Evolutionary conservation across 2,113 vertebrate species (phyloP).

Genomic region (Parus major): DNA sequence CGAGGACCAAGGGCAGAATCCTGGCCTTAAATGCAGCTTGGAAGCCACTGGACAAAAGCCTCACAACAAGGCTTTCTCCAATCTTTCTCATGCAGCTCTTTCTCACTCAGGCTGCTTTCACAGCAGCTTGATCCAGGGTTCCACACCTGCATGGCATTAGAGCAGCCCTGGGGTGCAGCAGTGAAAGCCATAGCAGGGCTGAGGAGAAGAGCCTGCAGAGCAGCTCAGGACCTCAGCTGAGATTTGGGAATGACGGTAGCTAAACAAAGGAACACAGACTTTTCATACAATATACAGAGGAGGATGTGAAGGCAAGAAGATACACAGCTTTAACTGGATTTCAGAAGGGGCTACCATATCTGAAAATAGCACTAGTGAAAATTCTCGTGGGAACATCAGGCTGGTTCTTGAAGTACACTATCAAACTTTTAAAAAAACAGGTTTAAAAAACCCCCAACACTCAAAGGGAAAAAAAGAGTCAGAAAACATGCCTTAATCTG

Average conservation of each 20-base stretch:
- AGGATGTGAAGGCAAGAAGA: neutral
- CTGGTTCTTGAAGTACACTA: neutral
- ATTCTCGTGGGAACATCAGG: rapidly evolving
- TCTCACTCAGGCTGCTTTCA: neutral
- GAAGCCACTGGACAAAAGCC: neutral
- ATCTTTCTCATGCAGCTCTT: neutral
- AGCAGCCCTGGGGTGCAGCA: neutral
- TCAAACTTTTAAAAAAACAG: neutral
- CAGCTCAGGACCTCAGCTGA: neutral
- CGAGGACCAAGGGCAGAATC: neutral
- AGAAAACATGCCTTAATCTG: neutral
- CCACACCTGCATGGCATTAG: neutral
- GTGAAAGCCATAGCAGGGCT: neutral
- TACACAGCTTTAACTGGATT: neutral
- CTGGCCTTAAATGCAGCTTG: neutral
- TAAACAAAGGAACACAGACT: neutral
- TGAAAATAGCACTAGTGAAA: neutral
- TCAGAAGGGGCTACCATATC: neutral
- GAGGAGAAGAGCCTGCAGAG: neutral
- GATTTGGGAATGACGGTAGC: neutral
- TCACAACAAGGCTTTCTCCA: neutral
- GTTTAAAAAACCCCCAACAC: neutral
- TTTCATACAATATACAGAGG: neutral
- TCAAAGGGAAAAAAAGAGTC: neutral
- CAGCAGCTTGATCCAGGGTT: neutral